Conservation (phyloP, 2,113 vertebrate genomes). For the Cryptomyrus ogoouensis region DNA sequence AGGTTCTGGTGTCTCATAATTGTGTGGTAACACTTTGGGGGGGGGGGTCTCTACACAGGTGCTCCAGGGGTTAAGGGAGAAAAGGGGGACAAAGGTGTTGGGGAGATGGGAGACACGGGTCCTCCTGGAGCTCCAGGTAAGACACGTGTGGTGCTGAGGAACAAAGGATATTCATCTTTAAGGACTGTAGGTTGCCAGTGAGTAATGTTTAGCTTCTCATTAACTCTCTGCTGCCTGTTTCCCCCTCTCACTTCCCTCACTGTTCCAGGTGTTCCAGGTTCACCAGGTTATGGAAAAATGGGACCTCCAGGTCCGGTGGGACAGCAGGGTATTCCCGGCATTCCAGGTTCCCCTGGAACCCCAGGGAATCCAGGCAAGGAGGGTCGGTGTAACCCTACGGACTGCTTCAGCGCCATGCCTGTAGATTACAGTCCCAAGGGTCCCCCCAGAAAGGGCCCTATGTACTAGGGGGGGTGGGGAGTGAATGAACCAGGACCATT, state of each 20-base stretch:
- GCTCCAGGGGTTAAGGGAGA: slow-evolving; percentile 72
- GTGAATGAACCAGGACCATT: not conserved
- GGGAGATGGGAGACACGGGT: slow-evolving; percentile 81
- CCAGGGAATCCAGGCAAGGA: slow-evolving; percentile 73
- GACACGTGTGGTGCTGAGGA: not conserved
- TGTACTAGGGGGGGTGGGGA: slow-evolving; percentile 48
- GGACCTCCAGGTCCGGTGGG: slow-evolving; percentile 80
- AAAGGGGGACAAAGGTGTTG: slow-evolving; percentile 81
- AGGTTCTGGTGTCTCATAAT: not conserved
- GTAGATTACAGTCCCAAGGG: slow-evolving; percentile 82
- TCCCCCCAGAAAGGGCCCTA: slow-evolving; percentile 75
- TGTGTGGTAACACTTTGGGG: not conserved
- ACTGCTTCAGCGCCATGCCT: slow-evolving; percentile 76
- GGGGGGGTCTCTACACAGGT: slow-evolving; percentile 57
- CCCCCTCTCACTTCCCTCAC: not conserved
- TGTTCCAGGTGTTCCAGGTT: slow-evolving; percentile 75
- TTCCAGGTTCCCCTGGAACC: slow-evolving; percentile 73
- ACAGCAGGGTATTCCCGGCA: slow-evolving; percentile 89
- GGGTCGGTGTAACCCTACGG: slow-evolving; percentile 81
- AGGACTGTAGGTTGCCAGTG: not conserved
- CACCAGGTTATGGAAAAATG: slow-evolving; percentile 86
- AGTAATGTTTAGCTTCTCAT: not conserved
- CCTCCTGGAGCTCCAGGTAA: slow-evolving; percentile 83
- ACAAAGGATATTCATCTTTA: not conserved
- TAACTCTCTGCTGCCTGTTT: not conserved